These are phyloP conservation scores for Macrosoma leucophasiata DNA, from an alignment of 2,888 invertebrate genomes.

Conservation along the genomic window DNA sequence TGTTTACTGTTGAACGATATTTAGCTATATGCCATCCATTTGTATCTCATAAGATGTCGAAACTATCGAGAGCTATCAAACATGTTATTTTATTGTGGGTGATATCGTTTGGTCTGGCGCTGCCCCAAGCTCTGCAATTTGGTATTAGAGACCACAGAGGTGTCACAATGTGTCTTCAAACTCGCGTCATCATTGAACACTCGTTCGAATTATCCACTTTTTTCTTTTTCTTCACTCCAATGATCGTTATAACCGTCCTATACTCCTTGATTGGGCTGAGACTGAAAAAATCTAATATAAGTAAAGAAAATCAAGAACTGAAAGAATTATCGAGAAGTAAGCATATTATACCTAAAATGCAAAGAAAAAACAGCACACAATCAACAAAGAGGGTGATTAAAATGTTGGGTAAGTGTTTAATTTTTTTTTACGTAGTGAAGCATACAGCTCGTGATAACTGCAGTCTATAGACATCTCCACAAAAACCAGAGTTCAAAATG, in stretches of 20 bases:
- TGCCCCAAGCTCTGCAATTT: slow-evolving; percentile 79
- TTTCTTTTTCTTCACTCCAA: slow-evolving; percentile 85
- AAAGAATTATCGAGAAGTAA: slow-evolving; percentile 36
- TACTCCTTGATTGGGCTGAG: slow-evolving; percentile 80
- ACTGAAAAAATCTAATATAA: slow-evolving; percentile 64
- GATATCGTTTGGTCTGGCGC: slow-evolving; percentile 81
- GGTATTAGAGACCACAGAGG: slow-evolving; percentile 54
- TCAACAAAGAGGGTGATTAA: slow-evolving; percentile 82
- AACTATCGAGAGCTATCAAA: slow-evolving; percentile 87
- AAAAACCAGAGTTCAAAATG: too few species aligned
- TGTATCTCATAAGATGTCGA: slow-evolving; percentile 88
- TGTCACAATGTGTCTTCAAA: slow-evolving; percentile 66
- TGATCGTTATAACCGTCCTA: slow-evolving; percentile 84
- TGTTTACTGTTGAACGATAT: slow-evolving; percentile 87
- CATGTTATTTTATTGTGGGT: slow-evolving; percentile 90
- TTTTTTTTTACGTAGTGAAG: background rate
- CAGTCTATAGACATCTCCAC: too few species aligned
- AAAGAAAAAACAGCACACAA: slow-evolving; percentile 61
- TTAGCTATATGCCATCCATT: slow-evolving; percentile 79
- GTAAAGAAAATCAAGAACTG: slow-evolving; percentile 40
- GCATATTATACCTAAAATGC: slow-evolving; percentile 37
- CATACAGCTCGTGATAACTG: too few species aligned
- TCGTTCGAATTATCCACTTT: slow-evolving; percentile 83
- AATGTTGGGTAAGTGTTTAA: slow-evolving; percentile 80
- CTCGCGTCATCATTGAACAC: slow-evolving; percentile 71